Evolutionary conservation across 2,797 vertebrate genomes (phyloP).

Genomic region (Myotis findleyi): DNA sequence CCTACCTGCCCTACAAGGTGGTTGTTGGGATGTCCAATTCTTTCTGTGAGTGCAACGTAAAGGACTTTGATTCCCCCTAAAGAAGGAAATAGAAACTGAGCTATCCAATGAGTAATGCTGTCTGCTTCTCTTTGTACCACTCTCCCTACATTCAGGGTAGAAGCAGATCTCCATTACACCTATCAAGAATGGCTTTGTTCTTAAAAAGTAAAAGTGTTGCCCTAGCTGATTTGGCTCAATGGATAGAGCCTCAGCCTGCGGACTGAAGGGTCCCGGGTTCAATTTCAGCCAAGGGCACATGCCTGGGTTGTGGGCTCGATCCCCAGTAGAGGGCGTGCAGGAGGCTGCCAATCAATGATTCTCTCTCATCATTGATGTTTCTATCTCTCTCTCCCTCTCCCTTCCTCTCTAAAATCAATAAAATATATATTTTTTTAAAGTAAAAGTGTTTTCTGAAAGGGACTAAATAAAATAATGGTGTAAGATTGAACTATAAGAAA

Average conservation of each 20-base stretch:
- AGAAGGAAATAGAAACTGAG: background rate
- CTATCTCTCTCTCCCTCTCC: no score
- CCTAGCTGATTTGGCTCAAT: no score
- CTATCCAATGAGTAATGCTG: background rate
- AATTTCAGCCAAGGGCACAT: no score
- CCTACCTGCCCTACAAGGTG: background rate
- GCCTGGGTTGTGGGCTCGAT: no score
- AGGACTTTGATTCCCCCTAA: background rate
- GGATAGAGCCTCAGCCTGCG: no score
- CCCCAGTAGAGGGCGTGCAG: no score
- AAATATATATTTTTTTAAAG: background rate
- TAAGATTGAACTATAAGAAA: background rate
- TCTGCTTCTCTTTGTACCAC: background rate
- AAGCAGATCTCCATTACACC: background rate
- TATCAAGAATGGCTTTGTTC: background rate
- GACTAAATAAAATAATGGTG: background rate
- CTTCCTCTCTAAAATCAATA: no score
- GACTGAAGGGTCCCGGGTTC: no score
- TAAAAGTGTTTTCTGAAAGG: background rate
- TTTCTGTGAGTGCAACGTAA: background rate
- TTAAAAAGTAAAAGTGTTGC: constrained; percentile 9
- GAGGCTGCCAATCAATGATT: no score
- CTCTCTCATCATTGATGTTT: no score
- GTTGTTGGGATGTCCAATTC: background rate
- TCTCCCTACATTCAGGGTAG: background rate